Evolutionary conservation across 2,888 invertebrate species (phyloP), one percentile per base, ranked within the genome.

Genomic region (Drosophila paramelanica): DNA sequence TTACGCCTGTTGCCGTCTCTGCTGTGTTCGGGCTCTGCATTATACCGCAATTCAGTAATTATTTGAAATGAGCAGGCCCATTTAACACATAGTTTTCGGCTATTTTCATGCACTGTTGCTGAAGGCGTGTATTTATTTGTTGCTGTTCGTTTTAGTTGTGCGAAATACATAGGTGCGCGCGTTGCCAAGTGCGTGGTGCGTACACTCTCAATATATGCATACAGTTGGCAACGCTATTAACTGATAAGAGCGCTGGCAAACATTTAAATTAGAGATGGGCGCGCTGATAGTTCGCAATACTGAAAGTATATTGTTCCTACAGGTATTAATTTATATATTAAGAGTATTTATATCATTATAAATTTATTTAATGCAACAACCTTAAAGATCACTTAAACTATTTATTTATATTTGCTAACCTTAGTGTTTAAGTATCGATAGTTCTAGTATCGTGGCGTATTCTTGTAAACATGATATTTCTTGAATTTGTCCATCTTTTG

Each of bases 81-180:
- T 45, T 43, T 68, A 77, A 56, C 57, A 55, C 64, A 75, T 75
- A 50, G 46, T 51, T 61, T 51, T 52, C 39, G 7, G 47, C 20
- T 53, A 58, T 39, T 43, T 38, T 50, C 50, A 39, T 49, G 51
- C 67, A 50, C 52, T 46, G 50, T 13, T 27, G 45, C 61, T 51
- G 55, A 31, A 17, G 42, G 47, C 43, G 42, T 56, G 61, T 59
- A 50, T 75, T 77, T 65, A 73, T 77, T 68, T 75, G 67, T 77
- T 71, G 67, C 74, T 68, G 56, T 42, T 68, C 64, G 64, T 38
- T 53, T 72, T 5, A 41, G 17, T 59, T 72, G 77, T 75, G 75
- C 75, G 64, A 77, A 75, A 64, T 72, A 77, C 67, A 67, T 58
- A 62, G 62, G 52, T 50, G 36, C 49, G 49, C 73, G 74, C 56